Evolutionary conservation across 2,113 vertebrate species (phyloP), one percentile per base, ranked within the genome.

Genomic region (Burhinus bistriatus): DNA sequence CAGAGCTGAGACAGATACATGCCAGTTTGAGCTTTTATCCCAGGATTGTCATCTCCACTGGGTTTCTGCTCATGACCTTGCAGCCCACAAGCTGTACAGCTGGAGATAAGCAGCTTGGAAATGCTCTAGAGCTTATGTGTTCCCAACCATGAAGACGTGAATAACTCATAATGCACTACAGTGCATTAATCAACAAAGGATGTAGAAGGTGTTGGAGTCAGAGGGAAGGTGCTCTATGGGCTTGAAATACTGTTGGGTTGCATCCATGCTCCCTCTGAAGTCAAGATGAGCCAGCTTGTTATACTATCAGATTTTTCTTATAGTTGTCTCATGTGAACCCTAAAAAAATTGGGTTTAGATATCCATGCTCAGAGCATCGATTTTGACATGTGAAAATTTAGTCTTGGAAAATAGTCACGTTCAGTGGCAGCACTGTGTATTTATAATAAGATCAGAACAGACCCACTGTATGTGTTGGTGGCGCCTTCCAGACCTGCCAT

Each of bases 81-180:
- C 36, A 88, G 51, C 15, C 77, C 47, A 52, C 80, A n/a, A 78
- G 61, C 20, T 59, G 40, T 84, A 69, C 64, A 77, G 52, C 55
- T 84, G 38, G 52, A 89, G 76, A 81, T 38, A 66, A 89, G 65
- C 51, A 83, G 51, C 82, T 81, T 86, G 69, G 49, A 89, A 83
- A 45, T 27, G 38, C 78, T 91, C 55, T 71, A 65, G 81, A 77
- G 55, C 52, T 90, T 47, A 34, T 2, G 2, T 16, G 45, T 59
- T 42, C 66, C 76, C 76, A 75, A 25, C 57, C 57, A 61, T 44
- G 71, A 87, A 61, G 72, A 80, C 42, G 80, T 66, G 44, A 83
- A 71, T 83, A 95, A 86, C 76, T 81, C 70, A 14, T 59, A 36
- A 44, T 9, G 27, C 34, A 57, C 11, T 27, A 17, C 58, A 30